Evolutionary conservation across 2,797 vertebrate species (phyloP).

Genomic region (Lepidocolaptes lacrymiger): DNA sequence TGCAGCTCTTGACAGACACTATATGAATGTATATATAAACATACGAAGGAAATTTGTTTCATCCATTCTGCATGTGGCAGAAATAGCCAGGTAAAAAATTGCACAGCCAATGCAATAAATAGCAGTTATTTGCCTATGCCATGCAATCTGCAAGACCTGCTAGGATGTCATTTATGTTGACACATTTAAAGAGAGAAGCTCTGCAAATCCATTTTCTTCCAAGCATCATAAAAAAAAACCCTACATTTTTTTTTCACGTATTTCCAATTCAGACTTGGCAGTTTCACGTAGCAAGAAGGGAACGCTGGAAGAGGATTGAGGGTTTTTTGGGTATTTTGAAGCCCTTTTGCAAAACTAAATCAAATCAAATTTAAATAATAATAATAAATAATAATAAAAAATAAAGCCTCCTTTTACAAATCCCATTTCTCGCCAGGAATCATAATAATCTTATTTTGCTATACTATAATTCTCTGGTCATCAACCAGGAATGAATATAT

Average conservation of each 20-base stretch:
- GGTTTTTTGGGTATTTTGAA: neutral
- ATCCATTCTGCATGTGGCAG: slow-evolving; percentile 27
- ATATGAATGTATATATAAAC: slow-evolving; percentile 20
- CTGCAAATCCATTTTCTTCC: slow-evolving; percentile 46
- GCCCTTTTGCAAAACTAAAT: neutral
- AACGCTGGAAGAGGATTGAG: neutral
- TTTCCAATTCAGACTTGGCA: slow-evolving; percentile 23
- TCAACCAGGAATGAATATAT: neutral
- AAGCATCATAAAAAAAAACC: neutral
- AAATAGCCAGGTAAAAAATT: slow-evolving; percentile 48
- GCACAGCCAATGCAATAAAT: slow-evolving; percentile 41
- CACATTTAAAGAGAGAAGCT: slow-evolving; percentile 46
- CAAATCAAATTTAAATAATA: neutral
- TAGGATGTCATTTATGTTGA: slow-evolving; percentile 55
- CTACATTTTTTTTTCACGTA: neutral
- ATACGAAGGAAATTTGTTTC: neutral
- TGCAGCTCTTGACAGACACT: neutral
- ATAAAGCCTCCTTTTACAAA: neutral
- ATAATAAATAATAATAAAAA: too few species aligned
- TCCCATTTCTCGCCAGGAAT: neutral
- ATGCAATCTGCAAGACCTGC: slow-evolving; percentile 42
- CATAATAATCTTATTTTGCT: neutral
- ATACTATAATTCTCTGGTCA: neutral
- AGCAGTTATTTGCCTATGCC: slow-evolving; percentile 54
- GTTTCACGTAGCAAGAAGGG: neutral